These are phyloP conservation scores for Tanypteryx hageni DNA, from an alignment of 2,888 invertebrate species.

Conservation along the genomic window DNA sequence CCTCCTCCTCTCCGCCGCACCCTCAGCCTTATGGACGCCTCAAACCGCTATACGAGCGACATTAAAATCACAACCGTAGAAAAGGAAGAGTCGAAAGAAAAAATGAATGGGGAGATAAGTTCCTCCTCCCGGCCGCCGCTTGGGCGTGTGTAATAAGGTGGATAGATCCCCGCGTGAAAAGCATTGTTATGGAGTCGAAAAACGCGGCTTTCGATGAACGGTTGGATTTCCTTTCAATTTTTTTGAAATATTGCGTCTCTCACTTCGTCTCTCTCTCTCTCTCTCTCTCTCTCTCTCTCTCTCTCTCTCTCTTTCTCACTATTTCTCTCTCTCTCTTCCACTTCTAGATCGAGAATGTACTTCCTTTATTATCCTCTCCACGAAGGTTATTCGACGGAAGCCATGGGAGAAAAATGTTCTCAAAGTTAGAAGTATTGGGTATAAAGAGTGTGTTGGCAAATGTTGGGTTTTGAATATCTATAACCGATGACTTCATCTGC, in stretches of 20 bases:
- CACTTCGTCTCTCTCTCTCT: not conserved
- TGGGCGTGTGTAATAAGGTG: conserved; percentile 32
- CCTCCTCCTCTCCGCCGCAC: not conserved
- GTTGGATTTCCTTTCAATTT: conserved; percentile 3
- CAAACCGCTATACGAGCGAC: not conserved
- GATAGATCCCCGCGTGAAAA: not conserved
- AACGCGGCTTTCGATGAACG: conserved; percentile 13
- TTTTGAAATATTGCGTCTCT: conserved; percentile 10
- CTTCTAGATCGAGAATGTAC: not conserved
- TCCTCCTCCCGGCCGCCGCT: not conserved
- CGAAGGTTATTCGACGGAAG: not conserved
- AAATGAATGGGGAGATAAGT: not conserved
- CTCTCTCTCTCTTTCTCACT: not conserved
- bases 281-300: not conserved
- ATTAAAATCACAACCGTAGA: conserved; percentile 18
- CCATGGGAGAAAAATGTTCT: not conserved
- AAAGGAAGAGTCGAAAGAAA: not conserved
- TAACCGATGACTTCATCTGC: not conserved
- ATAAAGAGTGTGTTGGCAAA: not conserved
- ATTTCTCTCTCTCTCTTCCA: not conserved
- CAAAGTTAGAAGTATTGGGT: not conserved
- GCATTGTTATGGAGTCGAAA: conserved; percentile 18
- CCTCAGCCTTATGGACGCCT: not conserved
- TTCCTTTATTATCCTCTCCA: too few relatives aligned
- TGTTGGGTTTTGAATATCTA: not conserved